Percentiles rank a stretch among this genome's conserved stretches.
These are phyloP conservation scores for Geotrupes spiniger DNA, from an alignment of 2,888 invertebrate genomes.

Conservation along the genomic window DNA sequence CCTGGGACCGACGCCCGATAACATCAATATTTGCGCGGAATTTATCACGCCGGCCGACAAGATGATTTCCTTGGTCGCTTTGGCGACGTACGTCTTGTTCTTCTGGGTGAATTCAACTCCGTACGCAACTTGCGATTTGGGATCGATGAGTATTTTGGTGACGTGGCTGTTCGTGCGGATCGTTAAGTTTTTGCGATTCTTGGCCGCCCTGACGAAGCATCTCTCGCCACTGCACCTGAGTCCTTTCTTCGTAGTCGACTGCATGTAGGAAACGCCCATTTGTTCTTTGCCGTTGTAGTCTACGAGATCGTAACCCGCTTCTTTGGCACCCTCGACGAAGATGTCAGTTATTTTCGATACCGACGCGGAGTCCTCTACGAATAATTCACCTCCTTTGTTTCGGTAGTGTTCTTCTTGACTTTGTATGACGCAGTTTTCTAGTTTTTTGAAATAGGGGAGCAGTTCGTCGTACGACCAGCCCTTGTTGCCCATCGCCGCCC, in stretches of 20 bases:
- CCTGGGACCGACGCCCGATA: constrained; percentile 76
- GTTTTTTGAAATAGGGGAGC: constrained; percentile 40
- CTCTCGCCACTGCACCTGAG: constrained; percentile 35
- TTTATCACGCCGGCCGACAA: constrained; percentile 76
- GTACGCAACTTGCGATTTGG: constrained; percentile 55
- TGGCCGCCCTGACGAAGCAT: constrained; percentile 7
- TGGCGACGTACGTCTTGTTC: constrained; percentile 51
- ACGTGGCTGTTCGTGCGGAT: constrained; percentile 54
- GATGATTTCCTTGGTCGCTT: constrained; percentile 70
- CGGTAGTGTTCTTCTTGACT: constrained; percentile 40
- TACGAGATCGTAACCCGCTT: constrained; percentile 58
- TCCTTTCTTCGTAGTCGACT: constrained; percentile 54
- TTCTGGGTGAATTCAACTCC: constrained; percentile 68
- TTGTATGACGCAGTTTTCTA: constrained; percentile 44
- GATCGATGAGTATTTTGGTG: constrained; percentile 62
- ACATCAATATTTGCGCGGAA: constrained; percentile 77
- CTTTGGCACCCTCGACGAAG: constrained; percentile 60
- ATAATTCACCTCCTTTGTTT: constrained; percentile 46
- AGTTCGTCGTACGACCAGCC: constrained; percentile 64
- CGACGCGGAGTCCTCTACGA: constrained; percentile 42
- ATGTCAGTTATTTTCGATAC: constrained; percentile 49
- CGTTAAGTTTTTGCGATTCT: constrained; percentile 1
- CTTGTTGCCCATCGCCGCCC: constrained; percentile 63
- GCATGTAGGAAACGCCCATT: constrained; percentile 55
- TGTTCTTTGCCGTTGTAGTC: constrained; percentile 61